Conservation (phyloP, 1,140 invertebrate species). For the Drosophila kikkawai region DNA sequence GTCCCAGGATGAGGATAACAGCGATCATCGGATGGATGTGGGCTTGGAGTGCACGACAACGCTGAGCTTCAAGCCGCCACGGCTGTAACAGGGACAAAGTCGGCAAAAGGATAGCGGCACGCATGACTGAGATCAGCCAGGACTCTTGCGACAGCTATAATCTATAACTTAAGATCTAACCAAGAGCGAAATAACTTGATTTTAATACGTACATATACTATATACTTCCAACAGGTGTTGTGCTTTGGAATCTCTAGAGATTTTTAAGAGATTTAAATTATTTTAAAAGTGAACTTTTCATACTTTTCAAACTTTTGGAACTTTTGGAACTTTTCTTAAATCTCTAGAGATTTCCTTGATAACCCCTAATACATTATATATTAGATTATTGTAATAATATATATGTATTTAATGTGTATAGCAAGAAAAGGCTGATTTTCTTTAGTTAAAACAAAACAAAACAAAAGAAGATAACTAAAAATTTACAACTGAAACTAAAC, state of each 20-base stretch:
- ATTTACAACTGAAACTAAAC: constrained; percentile 52
- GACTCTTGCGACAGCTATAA: constrained; percentile 26
- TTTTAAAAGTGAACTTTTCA: background rate
- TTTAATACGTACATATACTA: constrained; percentile 22
- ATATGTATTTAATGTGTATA: constrained; percentile 77
- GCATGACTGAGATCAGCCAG: constrained; percentile 34
- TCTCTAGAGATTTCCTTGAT: constrained; percentile 6
- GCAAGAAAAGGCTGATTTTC: constrained; percentile 82
- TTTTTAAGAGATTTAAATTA: background rate
- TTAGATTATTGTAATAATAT: constrained; percentile 42
- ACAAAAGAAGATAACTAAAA: constrained; percentile 29
- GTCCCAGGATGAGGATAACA: constrained; percentile 28
- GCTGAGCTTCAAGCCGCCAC: constrained; percentile 70
- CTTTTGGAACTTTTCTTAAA: background rate
- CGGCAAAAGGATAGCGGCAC: background rate
- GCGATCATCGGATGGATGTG: constrained; percentile 58
- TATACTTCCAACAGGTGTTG: constrained; percentile 26
- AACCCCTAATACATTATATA: constrained; percentile 27
- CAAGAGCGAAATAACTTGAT: constrained; percentile 11
- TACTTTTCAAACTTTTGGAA: too few species aligned
- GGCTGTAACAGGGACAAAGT: constrained; percentile 68
- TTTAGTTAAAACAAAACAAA: constrained; percentile 68
- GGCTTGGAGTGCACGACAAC: constrained; percentile 67
- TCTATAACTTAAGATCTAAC: constrained; percentile 36
- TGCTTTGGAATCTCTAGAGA: background rate